These are phyloP conservation scores for Stenurella melanura DNA, from an alignment of 2,888 invertebrate species.

Conservation along the genomic window DNA sequence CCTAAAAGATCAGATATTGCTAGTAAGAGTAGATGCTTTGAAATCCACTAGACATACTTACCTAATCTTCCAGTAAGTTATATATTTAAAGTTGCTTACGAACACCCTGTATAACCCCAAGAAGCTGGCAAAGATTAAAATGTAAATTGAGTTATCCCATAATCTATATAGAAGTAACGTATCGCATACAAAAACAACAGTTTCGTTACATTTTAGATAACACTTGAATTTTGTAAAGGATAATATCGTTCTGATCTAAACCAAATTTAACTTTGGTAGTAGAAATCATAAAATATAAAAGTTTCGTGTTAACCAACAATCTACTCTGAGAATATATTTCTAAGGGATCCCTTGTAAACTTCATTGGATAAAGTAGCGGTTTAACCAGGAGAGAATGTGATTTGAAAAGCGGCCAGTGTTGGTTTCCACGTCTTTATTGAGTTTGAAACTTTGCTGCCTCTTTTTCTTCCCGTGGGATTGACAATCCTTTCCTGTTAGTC, in stretches of 20 bases:
- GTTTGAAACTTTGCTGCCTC: constrained; percentile 55
- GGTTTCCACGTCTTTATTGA: constrained; percentile 58
- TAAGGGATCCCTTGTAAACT: constrained; percentile 46
- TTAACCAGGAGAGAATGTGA: constrained; percentile 54
- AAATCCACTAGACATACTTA: no score
- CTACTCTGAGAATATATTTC: constrained; percentile 38
- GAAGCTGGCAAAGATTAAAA: not conserved
- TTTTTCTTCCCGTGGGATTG: constrained; percentile 47
- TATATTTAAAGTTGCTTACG: no score
- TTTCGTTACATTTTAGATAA: constrained; percentile 34
- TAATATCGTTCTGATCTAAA: constrained; percentile 49
- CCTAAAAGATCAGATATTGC: no score
- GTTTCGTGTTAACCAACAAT: constrained; percentile 50
- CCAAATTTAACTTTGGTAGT: constrained; percentile 56
- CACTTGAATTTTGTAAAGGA: constrained; percentile 35
- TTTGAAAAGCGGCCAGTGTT: constrained; percentile 58
- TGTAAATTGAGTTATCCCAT: not conserved
- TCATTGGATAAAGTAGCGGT: constrained; percentile 48
- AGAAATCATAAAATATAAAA: constrained; percentile 52
- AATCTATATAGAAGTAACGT: not conserved
- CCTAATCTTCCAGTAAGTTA: no score
- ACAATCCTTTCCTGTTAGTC: constrained; percentile 43
- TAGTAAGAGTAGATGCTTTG: no score
- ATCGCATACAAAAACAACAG: not conserved
- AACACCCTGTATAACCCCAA: no score